phyloP scores from a whole-genome alignment of 1,140 invertebrate genomes.

The Macrobrachium rosenbergii region DNA sequence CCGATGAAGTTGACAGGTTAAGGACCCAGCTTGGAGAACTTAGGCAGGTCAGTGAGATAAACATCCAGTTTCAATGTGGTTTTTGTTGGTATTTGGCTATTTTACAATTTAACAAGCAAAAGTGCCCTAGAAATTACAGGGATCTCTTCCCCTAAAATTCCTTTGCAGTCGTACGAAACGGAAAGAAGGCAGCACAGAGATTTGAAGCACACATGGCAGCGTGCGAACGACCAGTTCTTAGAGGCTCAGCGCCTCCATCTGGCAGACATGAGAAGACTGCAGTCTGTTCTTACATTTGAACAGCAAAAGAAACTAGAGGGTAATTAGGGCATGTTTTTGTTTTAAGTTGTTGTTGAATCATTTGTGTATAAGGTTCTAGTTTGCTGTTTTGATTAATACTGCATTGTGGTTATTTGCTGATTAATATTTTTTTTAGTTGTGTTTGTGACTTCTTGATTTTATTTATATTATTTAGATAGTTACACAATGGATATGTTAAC shows the following conservation, averaged over 20 bases:
- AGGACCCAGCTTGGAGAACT: conserved; percentile 66
- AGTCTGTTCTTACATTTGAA: conserved; percentile 71
- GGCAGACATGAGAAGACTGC: conserved; percentile 72
- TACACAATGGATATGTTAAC: no score
- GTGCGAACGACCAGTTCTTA: conserved; percentile 74
- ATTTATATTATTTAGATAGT: no score
- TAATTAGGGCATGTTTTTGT: background rate
- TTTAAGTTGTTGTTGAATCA: background rate
- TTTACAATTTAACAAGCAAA: background rate
- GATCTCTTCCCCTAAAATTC: background rate
- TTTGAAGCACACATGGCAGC: conserved; percentile 73
- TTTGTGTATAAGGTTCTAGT: no score
- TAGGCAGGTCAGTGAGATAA: conserved; percentile 36
- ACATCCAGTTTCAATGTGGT: background rate
- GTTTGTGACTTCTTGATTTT: no score
- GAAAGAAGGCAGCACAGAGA: conserved; percentile 69
- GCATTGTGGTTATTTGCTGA: no score
- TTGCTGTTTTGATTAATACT: no score
- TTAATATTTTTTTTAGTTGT: no score
- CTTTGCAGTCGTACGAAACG: conserved; percentile 31
- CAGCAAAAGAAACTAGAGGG: conserved; percentile 68
- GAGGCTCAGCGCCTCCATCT: conserved; percentile 73
- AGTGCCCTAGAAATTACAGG: background rate
- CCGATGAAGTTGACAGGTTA: conserved; percentile 71
- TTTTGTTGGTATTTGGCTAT: background rate